These are phyloP conservation scores for Eciton burchellii DNA, from an alignment of 1,140 invertebrate species.

Conservation along the genomic window DNA sequence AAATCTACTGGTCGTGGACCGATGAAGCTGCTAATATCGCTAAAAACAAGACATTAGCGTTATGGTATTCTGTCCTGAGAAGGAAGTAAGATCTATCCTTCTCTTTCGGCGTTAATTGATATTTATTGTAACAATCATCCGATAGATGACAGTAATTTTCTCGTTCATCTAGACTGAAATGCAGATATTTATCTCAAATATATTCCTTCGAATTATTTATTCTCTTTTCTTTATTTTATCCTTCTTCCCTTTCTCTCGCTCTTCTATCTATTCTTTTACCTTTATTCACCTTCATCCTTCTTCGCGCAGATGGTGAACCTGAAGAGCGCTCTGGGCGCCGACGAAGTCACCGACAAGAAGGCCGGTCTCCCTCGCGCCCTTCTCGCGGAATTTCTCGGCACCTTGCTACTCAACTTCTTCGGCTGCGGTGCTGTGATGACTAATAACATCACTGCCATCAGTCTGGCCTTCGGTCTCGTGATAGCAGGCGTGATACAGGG, in stretches of 20 bases:
- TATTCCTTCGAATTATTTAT: too few species aligned
- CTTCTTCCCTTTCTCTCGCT: neutral
- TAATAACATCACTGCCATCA: conserved; percentile 90
- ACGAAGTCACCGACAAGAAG: conserved; percentile 88
- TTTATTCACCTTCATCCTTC: too few species aligned
- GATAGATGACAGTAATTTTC: too few species aligned
- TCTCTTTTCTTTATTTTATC: neutral
- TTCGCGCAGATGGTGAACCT: conserved; percentile 85
- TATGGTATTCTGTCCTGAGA: too few species aligned
- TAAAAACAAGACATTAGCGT: conserved; percentile 1
- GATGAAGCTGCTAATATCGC: conserved; percentile 76
- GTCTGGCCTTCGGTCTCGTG: conserved; percentile 94
- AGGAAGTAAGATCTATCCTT: neutral
- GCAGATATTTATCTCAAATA: too few species aligned
- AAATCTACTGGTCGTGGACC: conserved; percentile 78
- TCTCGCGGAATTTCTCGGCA: conserved; percentile 94
- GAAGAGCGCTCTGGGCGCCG: conserved; percentile 87
- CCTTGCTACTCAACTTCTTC: conserved; percentile 92
- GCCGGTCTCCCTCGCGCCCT: conserved; percentile 89
- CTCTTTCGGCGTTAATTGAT: neutral
- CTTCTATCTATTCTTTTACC: conserved; percentile 7
- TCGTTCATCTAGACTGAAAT: too few species aligned
- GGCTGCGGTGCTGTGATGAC: conserved; percentile 92
- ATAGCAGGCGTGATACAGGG: conserved; percentile 93
- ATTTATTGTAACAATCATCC: too few species aligned